These are phyloP conservation scores for Eupelmus urozonus DNA, from an alignment of 2,888 invertebrate species.

Conservation along the genomic window DNA sequence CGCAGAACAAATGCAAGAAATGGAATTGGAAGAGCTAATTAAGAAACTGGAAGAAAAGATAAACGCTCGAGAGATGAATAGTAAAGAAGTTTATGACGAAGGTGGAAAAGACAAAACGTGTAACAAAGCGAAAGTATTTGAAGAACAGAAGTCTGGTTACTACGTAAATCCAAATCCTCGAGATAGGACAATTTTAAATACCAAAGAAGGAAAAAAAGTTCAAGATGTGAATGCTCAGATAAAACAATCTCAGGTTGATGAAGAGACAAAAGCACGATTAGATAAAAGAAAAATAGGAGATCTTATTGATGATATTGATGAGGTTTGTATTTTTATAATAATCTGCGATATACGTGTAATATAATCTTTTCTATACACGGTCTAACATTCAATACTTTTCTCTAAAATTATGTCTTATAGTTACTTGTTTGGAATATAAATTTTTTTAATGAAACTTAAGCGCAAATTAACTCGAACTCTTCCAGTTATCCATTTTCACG, in stretches of 20 bases:
- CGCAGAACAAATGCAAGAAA: slow-evolving; percentile 22
- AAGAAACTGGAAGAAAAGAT: slow-evolving; percentile 40
- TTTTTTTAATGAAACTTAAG: too few species aligned
- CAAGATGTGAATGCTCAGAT: not conserved
- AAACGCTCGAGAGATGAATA: slow-evolving; percentile 9
- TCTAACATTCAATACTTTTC: too few species aligned
- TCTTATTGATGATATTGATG: not conserved
- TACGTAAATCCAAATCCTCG: slow-evolving; percentile 13
- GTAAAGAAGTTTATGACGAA: not conserved
- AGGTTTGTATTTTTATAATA: slow-evolving; percentile 24
- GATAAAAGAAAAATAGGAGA: slow-evolving; percentile 22
- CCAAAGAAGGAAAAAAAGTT: not conserved
- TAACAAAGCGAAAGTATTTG: not conserved
- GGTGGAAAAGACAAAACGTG: not conserved
- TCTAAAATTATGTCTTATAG: too few species aligned
- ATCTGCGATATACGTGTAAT: too few species aligned
- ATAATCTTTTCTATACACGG: too few species aligned
- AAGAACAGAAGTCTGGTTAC: not conserved
- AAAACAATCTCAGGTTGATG: not conserved
- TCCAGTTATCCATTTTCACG: too few species aligned
- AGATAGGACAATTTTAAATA: slow-evolving; percentile 9
- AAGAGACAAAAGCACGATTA: not conserved
- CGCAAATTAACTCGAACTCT: too few species aligned
- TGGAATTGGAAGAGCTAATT: slow-evolving; percentile 46
- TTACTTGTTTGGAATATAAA: too few species aligned